phyloP scores from a whole-genome alignment of 2,113 vertebrate species.

The Okapia johnstoni region DNA sequence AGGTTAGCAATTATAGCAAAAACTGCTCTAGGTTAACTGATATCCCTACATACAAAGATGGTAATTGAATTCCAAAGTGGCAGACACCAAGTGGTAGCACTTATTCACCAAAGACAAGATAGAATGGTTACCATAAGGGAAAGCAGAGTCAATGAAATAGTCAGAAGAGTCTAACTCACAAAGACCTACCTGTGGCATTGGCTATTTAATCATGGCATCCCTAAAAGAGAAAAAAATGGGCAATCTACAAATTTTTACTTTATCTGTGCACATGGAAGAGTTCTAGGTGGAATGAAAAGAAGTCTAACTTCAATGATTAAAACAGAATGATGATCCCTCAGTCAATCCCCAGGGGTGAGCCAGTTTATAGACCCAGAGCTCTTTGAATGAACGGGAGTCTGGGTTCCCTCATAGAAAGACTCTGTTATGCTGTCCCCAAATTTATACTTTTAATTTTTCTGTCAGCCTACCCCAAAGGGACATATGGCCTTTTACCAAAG shows the following conservation, averaged over 20 bases:
- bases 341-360: not conserved
- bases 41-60: not conserved
- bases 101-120: not conserved
- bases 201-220: not conserved
- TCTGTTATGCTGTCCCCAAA: not conserved
- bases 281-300: not conserved
- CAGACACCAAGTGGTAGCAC: not conserved
- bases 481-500: not conserved
- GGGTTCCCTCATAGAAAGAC: not conserved
- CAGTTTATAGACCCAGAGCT: not conserved
- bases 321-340: not conserved
- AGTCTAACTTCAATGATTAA: not conserved
- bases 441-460: not conserved
- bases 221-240: not conserved
- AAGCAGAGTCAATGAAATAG: not conserved
- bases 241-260: not conserved
- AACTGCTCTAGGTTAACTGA: not conserved
- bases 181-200: not conserved
- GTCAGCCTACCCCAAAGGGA: not conserved
- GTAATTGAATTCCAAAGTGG: not conserved
- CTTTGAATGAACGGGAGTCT: not conserved
- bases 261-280: not conserved
- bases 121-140: not conserved
- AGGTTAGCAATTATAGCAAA: not conserved
- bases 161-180: not conserved